phyloP scores from a whole-genome alignment of 2,113 vertebrate genomes.

The Bufo bufo region DNA sequence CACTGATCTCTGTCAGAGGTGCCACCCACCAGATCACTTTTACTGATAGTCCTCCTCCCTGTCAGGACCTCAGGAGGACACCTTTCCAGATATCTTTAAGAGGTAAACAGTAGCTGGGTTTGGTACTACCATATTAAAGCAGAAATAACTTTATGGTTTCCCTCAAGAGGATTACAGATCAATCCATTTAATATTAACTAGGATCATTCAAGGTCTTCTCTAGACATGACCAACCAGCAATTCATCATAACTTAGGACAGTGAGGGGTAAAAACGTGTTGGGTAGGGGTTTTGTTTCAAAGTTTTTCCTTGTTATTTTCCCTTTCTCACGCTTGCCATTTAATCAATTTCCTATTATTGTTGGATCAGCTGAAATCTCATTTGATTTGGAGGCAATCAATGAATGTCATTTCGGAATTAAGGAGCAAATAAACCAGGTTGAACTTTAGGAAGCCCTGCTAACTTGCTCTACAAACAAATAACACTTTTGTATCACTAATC shows the following conservation, averaged over 20 bases:
- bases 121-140: background rate
- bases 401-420: slow-evolving; percentile 67
- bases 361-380: slow-evolving; percentile 66
- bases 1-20: slow-evolving; percentile 35
- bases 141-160: background rate
- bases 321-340: slow-evolving; percentile 67
- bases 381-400: slow-evolving; percentile 69
- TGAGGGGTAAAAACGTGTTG: slow-evolving; percentile 69
- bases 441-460: slow-evolving; percentile 78
- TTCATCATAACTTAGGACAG: slow-evolving; percentile 2
- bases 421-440: slow-evolving; percentile 75
- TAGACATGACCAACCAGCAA: background rate
- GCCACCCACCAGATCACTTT: slow-evolving; percentile 43
- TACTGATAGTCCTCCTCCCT: slow-evolving; percentile 6
- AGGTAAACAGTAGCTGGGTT: too few species aligned
- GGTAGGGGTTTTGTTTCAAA: slow-evolving; percentile 72
- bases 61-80: background rate
- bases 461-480: slow-evolving; percentile 81
- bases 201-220: background rate
- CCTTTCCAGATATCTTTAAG: background rate
- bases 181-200: background rate
- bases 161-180: background rate
- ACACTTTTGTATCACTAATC: slow-evolving; percentile 85
- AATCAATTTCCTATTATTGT: slow-evolving; percentile 67
- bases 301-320: slow-evolving; percentile 66